Evolutionary conservation across 2,113 vertebrate species (phyloP), one percentile per base, ranked within the genome.

Genomic region (Lathamus discolor): DNA sequence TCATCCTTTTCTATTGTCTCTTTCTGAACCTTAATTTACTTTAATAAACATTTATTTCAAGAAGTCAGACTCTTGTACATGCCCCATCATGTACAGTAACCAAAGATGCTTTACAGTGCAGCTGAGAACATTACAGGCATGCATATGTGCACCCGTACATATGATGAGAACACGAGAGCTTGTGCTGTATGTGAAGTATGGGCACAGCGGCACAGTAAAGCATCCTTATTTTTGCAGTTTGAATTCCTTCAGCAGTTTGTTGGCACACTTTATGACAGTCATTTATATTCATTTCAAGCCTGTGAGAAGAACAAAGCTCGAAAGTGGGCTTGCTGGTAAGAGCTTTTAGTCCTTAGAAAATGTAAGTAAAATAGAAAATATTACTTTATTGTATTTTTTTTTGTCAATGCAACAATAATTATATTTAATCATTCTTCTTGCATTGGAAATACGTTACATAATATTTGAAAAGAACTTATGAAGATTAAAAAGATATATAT

Each of bases 241-340:
- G 41, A 91, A 80, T 91, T 94, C 72, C 68, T 95, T 96, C 61
- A 88, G 86, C 5, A 17, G 14, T 76, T 84, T 86, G 54, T 68
- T 96, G 84, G 46, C 31, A 96, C 33, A 80, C 61, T 94, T 96
- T 92, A 90, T 93, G 63, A n/a, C 54, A 79, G 77, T 62, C 93
- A 84, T 96, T 96, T 96, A 67, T 92, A 94, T 88, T 92, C 73
- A 73, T 95, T 87, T 91, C 73, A 89, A 90, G 59, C 78, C 61
- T 67, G 23, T 28, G 59, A 41, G 64, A 94, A 97, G 93, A 95
- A 92, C 33, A 92, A 49, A 81, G 13, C 88, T 95, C 57, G 41
- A 76, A 94, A 96, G n/a, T 27, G 13, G 7, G 28, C 17, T 83
- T 86, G 19, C 63, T 77, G 23, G 24, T 73, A 80, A 97, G 59